These are phyloP conservation scores for Plestiodon gilberti DNA, from an alignment of 2,113 vertebrate species.

Conservation along the genomic window DNA sequence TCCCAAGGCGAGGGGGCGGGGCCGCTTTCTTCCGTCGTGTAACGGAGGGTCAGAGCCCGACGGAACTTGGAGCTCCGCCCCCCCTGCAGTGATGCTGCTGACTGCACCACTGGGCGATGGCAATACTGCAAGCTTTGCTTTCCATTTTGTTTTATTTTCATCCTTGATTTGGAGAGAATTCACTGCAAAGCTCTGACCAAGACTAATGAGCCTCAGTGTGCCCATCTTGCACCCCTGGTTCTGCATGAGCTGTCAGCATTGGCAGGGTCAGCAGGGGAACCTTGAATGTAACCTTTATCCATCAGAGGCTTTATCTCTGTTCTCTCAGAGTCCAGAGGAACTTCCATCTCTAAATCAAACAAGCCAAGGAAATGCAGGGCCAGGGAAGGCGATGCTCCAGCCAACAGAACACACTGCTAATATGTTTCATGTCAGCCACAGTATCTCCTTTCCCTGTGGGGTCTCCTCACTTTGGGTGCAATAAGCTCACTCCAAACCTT, in stretches of 20 bases:
- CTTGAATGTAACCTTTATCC: background rate
- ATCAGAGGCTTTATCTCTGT: conserved; percentile 7
- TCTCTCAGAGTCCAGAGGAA: background rate
- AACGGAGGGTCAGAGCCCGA: too few species aligned
- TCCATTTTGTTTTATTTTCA: background rate
- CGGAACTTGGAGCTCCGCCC: too few species aligned
- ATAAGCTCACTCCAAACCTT: background rate
- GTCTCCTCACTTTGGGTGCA: background rate
- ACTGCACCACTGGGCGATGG: background rate
- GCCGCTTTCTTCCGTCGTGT: too few species aligned
- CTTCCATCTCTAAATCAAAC: conserved; percentile 3
- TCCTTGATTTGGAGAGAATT: conserved; percentile 15
- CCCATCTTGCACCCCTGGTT: background rate
- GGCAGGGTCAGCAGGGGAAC: background rate
- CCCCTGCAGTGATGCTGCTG: too few species aligned
- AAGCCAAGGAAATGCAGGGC: background rate
- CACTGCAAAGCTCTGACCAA: background rate
- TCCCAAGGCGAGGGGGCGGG: too few species aligned
- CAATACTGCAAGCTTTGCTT: background rate
- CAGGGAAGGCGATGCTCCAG: background rate
- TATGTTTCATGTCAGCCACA: background rate
- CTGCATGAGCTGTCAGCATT: background rate
- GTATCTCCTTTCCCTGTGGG: background rate
- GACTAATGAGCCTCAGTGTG: background rate
- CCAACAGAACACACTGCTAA: background rate